Base-by-base conservation (phyloP, 2,113 vertebrate genomes). In the Romanogobio albipinnatus region DNA sequence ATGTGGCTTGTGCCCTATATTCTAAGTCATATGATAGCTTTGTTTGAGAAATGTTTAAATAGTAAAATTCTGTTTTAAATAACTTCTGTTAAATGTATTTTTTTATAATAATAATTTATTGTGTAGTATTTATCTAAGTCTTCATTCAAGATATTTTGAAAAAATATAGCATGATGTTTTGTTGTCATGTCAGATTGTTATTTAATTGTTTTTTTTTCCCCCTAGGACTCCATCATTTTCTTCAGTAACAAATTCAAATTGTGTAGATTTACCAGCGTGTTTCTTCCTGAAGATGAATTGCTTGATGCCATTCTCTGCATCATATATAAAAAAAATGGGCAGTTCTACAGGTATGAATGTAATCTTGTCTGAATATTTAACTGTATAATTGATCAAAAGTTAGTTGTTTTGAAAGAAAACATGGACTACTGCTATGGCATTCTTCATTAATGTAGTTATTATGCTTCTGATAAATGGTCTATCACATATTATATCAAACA, bases 231-330 rank as follows among this genome's bases (percentile, higher is more conserved):
- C 98, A 0, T 98, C 98, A 0, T 99, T 99, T 91, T 97, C 97
- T 0, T 95, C 95, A 0, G 92, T 99, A 90, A 98, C 97, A 81
- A 98, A 97, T 92, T 95, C 98, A 84, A 99, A 99, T 94, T 99
- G 97, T 24, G 97, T 99, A 91, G 98, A 99, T 81, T 92, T 99
- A 84, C 98, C 98, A 10, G 97, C 97, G 33, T 99, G 97, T 87
- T 99, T 99, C 93, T 99, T 98, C 94, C 94, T 99, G 82, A 99
- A 99, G 87, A 97, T 98, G 93, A 97, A 96, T 58, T 93, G 91
- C 14, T 96, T 98, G 85, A 96, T 98, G 84, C 98, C 98, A 14
- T 97, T 99, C 87, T 98, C 98, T 5, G 94, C 95, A 86, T 94
- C 96, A 71, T 98, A 97, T 90, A 97, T 99, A 87, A 96, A 98